Percentiles rank a stretch among this genome's conserved stretches.
phyloP scores from a whole-genome alignment of 2,797 vertebrate genomes.

The Rhinogobio ventralis region DNA sequence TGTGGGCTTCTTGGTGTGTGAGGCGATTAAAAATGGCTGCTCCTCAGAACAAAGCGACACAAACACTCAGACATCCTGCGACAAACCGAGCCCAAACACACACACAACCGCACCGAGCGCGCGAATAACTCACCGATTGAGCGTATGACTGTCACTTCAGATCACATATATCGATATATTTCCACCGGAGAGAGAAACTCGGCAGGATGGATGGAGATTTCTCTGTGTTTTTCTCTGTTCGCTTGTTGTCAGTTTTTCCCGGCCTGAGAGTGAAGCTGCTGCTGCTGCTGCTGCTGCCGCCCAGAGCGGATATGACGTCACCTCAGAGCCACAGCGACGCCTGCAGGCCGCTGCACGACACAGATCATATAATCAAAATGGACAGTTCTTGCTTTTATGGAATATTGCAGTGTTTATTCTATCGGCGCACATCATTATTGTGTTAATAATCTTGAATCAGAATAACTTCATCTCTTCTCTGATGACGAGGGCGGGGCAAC shows the following conservation, averaged over 20 bases:
- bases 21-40: slow-evolving; percentile 87
- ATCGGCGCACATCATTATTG: too few species aligned
- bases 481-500: too few species aligned
- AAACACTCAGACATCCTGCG: slow-evolving; percentile 70
- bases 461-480: too few species aligned
- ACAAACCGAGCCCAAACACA: slow-evolving; percentile 49
- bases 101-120: slow-evolving; percentile 42
- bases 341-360: not conserved
- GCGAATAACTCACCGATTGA: slow-evolving; percentile 75
- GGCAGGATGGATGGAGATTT: slow-evolving; percentile 83
- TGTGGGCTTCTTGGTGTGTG: slow-evolving; percentile 66
- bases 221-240: slow-evolving; percentile 69
- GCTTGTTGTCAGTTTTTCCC: slow-evolving; percentile 71
- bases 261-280: slow-evolving; percentile 76
- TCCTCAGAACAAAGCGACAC: slow-evolving; percentile 86
- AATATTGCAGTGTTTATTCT: too few species aligned
- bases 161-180: slow-evolving; percentile 65
- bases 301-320: slow-evolving; percentile 52
- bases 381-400: too few species aligned
- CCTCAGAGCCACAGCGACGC: not conserved
- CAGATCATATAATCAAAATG: too few species aligned
- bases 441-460: too few species aligned
- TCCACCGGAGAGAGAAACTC: slow-evolving; percentile 69
- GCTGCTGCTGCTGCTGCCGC: slow-evolving; percentile 60
- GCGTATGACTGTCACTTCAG: slow-evolving; percentile 65